These are phyloP conservation scores for Platycercus adscitus DNA, from an alignment of 2,113 vertebrate genomes.

Conservation along the genomic window DNA sequence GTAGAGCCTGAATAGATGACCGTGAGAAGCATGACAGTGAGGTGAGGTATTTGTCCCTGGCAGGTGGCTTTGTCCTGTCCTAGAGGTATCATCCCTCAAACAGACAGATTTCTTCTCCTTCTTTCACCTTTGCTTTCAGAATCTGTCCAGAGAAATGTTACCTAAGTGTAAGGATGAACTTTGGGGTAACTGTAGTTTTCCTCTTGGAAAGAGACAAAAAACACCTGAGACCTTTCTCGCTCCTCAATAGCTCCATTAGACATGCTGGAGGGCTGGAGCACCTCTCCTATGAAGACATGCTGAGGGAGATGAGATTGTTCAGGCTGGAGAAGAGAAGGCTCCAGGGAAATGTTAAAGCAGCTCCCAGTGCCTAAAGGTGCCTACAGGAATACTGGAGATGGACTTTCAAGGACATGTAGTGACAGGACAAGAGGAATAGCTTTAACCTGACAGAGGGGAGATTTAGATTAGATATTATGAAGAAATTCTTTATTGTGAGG, in stretches of 20 bases:
- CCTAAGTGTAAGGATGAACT: not conserved
- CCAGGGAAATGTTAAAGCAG: not conserved
- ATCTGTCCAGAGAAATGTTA: not conserved
- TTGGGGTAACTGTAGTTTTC: not conserved
- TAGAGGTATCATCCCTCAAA: not conserved
- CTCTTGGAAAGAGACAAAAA: not conserved
- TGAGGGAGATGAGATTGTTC: not conserved
- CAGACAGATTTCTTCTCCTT: not conserved
- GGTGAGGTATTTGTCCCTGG: not conserved
- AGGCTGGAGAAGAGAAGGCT: not conserved
- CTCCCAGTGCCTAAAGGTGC: not conserved
- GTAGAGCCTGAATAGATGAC: not conserved
- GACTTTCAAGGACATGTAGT: not conserved
- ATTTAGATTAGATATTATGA: not conserved
- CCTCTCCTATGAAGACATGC: not conserved
- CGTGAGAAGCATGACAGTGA: not conserved
- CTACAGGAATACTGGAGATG: not conserved
- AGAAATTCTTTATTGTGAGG: not conserved
- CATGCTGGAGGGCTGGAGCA: not conserved
- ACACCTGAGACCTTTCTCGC: not conserved
- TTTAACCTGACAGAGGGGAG: not conserved
- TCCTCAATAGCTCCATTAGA: not conserved
- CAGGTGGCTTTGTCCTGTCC: not conserved
- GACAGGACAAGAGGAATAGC: not conserved
- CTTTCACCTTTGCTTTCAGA: not conserved